Conservation (phyloP, 92 coral and sea anemone species). For the Epizoanthus stellaris region DNA sequence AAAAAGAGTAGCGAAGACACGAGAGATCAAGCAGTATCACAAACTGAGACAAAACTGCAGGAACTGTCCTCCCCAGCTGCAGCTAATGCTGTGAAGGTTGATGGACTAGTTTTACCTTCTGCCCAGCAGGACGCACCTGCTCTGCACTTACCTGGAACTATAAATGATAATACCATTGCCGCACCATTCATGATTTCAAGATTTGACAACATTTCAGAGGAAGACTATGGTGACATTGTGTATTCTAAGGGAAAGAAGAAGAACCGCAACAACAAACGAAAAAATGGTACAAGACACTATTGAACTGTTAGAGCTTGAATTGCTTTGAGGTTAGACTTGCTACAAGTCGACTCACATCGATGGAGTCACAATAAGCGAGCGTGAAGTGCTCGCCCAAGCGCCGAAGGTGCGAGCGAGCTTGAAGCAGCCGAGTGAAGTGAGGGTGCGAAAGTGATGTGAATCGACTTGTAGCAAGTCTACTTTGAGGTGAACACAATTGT, state of each 20-base stretch:
- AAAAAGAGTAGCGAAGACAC: background rate
- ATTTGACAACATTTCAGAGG: constrained; percentile 64
- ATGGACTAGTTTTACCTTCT: background rate
- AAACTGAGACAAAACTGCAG: background rate
- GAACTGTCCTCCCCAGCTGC: background rate
- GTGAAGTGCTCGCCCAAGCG: too few species aligned
- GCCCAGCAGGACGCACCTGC: background rate
- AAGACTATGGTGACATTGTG: constrained; percentile 91
- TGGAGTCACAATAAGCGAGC: too few species aligned
- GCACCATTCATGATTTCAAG: constrained; percentile 41
- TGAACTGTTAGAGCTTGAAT: too few species aligned
- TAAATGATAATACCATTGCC: background rate
- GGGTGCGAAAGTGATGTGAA: too few species aligned
- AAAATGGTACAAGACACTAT: constrained; percentile 4
- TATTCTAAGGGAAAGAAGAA: constrained; percentile 59
- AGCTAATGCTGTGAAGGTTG: background rate
- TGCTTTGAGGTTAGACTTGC: too few species aligned
- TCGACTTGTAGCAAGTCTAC: too few species aligned
- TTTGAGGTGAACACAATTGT: too few species aligned
- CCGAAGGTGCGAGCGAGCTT: too few species aligned
- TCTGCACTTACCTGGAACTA: background rate
- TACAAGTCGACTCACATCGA: too few species aligned
- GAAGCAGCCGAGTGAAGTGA: too few species aligned
- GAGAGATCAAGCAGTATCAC: background rate
- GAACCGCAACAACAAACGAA: constrained; percentile 59